Base-by-base conservation (phyloP, 1,140 invertebrate species). In the Drosophila ananassae region DNA sequence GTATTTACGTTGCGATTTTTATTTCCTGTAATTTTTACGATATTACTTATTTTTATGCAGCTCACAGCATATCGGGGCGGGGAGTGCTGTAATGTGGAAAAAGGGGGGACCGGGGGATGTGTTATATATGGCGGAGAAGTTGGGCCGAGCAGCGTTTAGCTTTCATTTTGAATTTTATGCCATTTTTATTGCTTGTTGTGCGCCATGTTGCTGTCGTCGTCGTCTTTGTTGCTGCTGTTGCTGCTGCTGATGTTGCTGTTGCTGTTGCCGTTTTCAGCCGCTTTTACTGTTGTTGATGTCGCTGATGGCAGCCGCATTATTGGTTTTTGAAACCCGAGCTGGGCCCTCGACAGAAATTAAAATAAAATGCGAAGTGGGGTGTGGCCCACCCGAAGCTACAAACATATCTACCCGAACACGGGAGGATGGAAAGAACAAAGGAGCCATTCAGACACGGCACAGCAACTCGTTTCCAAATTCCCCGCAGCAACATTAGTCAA, bases 11-110 rank as follows among this genome's bases (percentile, higher is more conserved):
- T 76, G 75, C 82, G 78, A 87, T 89, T 87, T 85, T 87, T 89
- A 87, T 87, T 87, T 87, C 82, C 82, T 87, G 82, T 89, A 87
- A 87, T 87, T 87, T 85, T 89, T 78, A 87, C 82, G 82, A 87
- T 89, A 87, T 87, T 87, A 87, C 83, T 87, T 87, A 87, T 82
- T 87, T 87, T 87, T 89, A 87, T 87, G 82, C 83, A 83, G 62
- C 83, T 55, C 82, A 89, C 83, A 87, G 63, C 75, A 57, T 61
- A 71, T 34, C 68, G 44, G 50, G 50, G 52, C 30, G 57, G 46
- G 39, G 56, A 17, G 44, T 28, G 25, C 5, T 28, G 25, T 28
- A 28, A 28, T 28, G 25, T 5, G 5, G 41, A 17, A n/a, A 7
- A 25, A 28, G 44, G 54, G n/a, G 34, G 48, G 50, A 6, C 7